Evolutionary conservation across 2,797 vertebrate genomes (phyloP).

Genomic region (Oreortyx pictus): DNA sequence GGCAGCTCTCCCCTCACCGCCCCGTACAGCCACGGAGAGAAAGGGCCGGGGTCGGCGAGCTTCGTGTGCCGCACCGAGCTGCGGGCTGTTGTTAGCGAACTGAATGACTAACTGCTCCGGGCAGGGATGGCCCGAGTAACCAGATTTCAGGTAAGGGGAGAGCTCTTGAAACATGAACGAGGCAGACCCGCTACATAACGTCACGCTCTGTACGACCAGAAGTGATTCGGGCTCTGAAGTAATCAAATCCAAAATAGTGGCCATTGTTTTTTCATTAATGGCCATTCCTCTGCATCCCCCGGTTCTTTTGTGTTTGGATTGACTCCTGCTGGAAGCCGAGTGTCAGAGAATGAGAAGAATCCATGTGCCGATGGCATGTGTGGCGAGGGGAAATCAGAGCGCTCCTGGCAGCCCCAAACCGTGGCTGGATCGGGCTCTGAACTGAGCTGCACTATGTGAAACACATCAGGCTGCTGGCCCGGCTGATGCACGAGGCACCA

Average conservation of each 20-base stretch:
- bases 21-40: no score
- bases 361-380: slow-evolving; percentile 3
- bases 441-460: not conserved
- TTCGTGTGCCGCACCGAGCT: no score
- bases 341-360: slow-evolving; percentile 33
- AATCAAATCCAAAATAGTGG: slow-evolving; percentile 6
- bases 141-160: not conserved
- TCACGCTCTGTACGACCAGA: not conserved
- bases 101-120: not conserved
- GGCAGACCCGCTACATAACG: not conserved
- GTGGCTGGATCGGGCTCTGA: not conserved
- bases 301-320: slow-evolving; percentile 33
- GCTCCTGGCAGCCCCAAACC: not conserved
- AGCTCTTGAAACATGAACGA: not conserved
- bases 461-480: not conserved
- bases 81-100: not conserved
- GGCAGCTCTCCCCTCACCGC: no score
- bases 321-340: slow-evolving; percentile 16
- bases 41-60: no score
- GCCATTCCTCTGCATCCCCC: slow-evolving; percentile 7
- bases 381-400: not conserved
- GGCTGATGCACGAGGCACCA: not conserved
- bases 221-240: slow-evolving; percentile 18
- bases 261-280: not conserved
- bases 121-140: not conserved